A percentile compares a stretch with the other conserved stretches of the same genome.
Evolutionary conservation across 1,140 invertebrate species (phyloP).

Genomic region (Eubasilissa regina): DNA sequence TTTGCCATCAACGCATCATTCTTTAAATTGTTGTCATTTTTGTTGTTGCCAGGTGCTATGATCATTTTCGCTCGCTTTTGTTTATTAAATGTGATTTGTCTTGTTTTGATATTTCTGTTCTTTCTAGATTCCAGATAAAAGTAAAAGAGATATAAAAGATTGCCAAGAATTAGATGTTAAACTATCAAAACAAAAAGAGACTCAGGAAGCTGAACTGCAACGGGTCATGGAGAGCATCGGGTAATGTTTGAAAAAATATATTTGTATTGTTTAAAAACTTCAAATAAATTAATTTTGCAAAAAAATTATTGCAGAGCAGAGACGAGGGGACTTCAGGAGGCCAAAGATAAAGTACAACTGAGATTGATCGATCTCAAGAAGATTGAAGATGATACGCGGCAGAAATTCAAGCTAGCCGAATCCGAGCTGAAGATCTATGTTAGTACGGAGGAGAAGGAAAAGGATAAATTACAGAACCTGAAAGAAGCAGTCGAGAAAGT

Average conservation of each 20-base stretch:
- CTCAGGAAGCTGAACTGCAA: conserved; percentile 76
- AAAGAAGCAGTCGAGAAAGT: conserved; percentile 69
- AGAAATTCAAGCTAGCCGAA: conserved; percentile 83
- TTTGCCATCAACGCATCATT: no score
- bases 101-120: neutral
- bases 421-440: conserved; percentile 88
- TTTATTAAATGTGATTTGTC: no score
- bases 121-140: conserved; percentile 78
- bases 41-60: no score
- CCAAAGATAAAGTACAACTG: conserved; percentile 78
- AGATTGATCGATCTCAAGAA: conserved; percentile 81
- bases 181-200: conserved; percentile 70
- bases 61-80: no score
- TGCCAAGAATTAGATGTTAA: conserved; percentile 75
- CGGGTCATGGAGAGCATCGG: conserved; percentile 61
- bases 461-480: conserved; percentile 80
- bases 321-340: conserved; percentile 77
- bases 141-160: conserved; percentile 81
- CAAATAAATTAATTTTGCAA: neutral
- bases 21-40: no score
- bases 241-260: conserved; percentile 5
- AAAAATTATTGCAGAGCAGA: conserved; percentile 63
- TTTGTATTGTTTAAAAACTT: neutral
- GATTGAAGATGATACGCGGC: conserved; percentile 82
- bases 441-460: conserved; percentile 84